Base-by-base conservation (phyloP, 2,797 vertebrate genomes). In the Characodon lateralis region DNA sequence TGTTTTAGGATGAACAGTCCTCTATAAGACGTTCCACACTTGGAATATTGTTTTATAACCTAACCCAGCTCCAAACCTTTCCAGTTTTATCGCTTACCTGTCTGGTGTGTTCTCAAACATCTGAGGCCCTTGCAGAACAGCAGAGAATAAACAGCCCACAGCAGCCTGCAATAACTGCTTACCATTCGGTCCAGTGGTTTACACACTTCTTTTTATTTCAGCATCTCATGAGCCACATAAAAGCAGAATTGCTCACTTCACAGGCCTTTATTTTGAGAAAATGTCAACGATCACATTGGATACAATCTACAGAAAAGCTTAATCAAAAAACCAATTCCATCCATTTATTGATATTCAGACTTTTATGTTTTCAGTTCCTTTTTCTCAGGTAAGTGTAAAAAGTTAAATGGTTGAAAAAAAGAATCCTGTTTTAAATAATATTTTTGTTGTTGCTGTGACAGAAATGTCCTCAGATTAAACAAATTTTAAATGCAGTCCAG, bases 131-230 rank as follows among this genome's bases (percentile, higher is more conserved):
- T 18, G 20, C 35, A 68, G 4, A 55, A 43, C 20, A 13, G 35
- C 10, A n/a, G 39, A 43, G 10, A n/a, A 68, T 14, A 68, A 46
- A 68, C 35, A 41, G 28, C 5, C 59, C 59, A 20, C 63, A 16
- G 46, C 31, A 24, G 3, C n/a, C 16, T 46, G 74, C 76, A 80
- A 76, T 70, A 83, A 84, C 46, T 31, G 28, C 76, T 35, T 69
- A 66, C 14, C 78, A 26, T 10, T 61, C 6, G 14, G 24, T 79
- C 46, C 55, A 4, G 53, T 71, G 46, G 76, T 63, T 58, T 31
- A 28, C 72, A 61, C 55, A 43, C 50, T 84, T 79, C 90, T 93
- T 88, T 90, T 91, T 93, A 74, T 73, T 81, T 88, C 79, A 77
- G 61, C 81, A 75, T 83, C 86, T 86, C 88, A 53, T 61, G 43